phyloP scores from a whole-genome alignment of 2,888 invertebrate species.

The Spodoptera exigua region DNA sequence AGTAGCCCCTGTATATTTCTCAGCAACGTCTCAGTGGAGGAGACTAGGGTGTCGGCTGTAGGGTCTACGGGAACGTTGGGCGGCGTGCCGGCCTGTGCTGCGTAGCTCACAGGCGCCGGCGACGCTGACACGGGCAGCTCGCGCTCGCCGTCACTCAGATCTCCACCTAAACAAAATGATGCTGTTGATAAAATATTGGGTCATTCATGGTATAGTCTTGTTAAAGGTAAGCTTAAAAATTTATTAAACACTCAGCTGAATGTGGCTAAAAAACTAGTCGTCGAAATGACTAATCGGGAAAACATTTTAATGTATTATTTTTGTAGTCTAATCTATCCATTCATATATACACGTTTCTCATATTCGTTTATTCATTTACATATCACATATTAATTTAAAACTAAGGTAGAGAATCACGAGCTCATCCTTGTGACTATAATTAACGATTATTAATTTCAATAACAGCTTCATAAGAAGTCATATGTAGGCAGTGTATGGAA shows the following conservation, averaged over 20 bases:
- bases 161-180: conserved; percentile 83
- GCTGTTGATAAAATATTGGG: conserved; percentile 48
- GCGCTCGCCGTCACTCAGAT: conserved; percentile 93
- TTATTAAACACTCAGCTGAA: no score
- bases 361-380: conserved; percentile 6
- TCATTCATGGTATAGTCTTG: conserved; percentile 19
- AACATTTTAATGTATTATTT: no score
- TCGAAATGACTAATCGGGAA: no score
- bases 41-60: conserved; percentile 89
- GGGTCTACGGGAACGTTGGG: conserved; percentile 84
- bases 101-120: conserved; percentile 94
- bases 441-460: conserved; percentile 68
- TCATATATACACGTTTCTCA: no score
- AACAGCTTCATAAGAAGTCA: conserved; percentile 71
- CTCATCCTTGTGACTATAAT: conserved; percentile 29
- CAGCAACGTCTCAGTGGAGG: conserved; percentile 97
- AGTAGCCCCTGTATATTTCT: conserved; percentile 98
- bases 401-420: conserved; percentile 2
- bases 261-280: neutral
- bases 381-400: conserved; percentile 3
- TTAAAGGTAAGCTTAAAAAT: no score
- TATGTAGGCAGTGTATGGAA: conserved; percentile 66
- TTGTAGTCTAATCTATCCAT: no score
- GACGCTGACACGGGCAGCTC: conserved; percentile 91
- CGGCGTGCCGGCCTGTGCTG: conserved; percentile 91